Conservation (phyloP, 2,797 vertebrate species). For the Varecia variegata region DNA sequence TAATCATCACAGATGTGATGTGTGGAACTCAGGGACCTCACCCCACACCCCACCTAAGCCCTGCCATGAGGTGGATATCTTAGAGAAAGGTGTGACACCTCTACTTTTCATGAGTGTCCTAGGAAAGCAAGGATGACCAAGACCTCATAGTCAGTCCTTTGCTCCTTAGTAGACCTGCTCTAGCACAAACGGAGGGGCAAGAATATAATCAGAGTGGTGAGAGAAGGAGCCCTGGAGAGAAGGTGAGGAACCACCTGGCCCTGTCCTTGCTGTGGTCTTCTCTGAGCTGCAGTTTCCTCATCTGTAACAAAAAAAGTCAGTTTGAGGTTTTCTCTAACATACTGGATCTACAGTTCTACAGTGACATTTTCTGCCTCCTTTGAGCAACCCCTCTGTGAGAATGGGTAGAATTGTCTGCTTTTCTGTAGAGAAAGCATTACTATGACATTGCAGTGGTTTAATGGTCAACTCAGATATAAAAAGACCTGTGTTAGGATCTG, state of each 20-base stretch:
- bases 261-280: neutral
- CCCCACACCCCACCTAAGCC: neutral
- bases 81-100: neutral
- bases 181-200: neutral
- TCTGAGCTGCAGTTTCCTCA: neutral
- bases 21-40: too few relatives aligned
- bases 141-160: neutral
- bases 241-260: neutral
- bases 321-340: neutral
- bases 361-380: neutral
- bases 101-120: neutral
- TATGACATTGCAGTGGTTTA: neutral
- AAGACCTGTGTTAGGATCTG: neutral
- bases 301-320: neutral
- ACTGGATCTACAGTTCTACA: neutral
- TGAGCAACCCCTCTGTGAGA: neutral
- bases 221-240: neutral
- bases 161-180: neutral
- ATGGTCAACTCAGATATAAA: neutral
- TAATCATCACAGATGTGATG: neutral
- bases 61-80: neutral
- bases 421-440: neutral
- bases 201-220: neutral
- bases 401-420: neutral
- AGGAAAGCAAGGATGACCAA: neutral